A percentile compares a stretch with the other conserved stretches of the same genome.
These are phyloP conservation scores for Zelostemma sp. DNA, from an alignment of 1,140 invertebrate genomes.

Conservation along the genomic window DNA sequence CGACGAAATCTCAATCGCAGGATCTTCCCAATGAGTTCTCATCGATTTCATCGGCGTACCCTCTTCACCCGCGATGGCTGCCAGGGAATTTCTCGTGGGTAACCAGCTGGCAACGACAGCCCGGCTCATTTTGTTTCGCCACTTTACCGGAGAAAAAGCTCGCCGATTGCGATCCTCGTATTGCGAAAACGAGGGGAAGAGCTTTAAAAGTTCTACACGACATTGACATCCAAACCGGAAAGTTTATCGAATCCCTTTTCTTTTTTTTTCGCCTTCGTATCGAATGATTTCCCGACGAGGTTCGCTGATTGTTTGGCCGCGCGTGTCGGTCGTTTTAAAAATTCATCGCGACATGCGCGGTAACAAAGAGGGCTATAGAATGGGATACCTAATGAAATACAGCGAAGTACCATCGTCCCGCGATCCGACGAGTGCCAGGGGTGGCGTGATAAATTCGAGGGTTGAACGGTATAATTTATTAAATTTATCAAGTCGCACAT, in stretches of 20 bases:
- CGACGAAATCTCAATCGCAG: conserved; percentile 37
- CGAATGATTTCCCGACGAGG: neutral
- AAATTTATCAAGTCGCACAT: conserved; percentile 59
- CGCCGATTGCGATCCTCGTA: conserved; percentile 36
- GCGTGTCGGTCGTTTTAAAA: conserved; percentile 22
- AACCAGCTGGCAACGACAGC: conserved; percentile 65
- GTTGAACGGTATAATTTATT: conserved; percentile 62
- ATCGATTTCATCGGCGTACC: conserved; percentile 63
- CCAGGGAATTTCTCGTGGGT: conserved; percentile 64
- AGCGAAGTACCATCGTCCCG: conserved; percentile 46
- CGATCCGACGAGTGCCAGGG: conserved; percentile 42
- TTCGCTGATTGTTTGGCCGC: neutral
- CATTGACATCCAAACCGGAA: conserved; percentile 37
- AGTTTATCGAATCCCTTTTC: neutral
- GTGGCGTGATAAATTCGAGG: conserved; percentile 60
- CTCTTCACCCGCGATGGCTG: conserved; percentile 51
- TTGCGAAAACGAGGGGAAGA: conserved; percentile 22
- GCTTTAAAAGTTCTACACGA: conserved; percentile 46
- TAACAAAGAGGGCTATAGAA: conserved; percentile 27
- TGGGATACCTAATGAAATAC: conserved; percentile 57
- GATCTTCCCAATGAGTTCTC: conserved; percentile 47
- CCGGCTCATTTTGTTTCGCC: conserved; percentile 61
- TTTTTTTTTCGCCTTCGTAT: neutral
- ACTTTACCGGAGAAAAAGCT: conserved; percentile 38
- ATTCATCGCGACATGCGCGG: conserved; percentile 28